Base-by-base conservation (phyloP, 2,888 invertebrate species). In the Dorcus hopei region DNA sequence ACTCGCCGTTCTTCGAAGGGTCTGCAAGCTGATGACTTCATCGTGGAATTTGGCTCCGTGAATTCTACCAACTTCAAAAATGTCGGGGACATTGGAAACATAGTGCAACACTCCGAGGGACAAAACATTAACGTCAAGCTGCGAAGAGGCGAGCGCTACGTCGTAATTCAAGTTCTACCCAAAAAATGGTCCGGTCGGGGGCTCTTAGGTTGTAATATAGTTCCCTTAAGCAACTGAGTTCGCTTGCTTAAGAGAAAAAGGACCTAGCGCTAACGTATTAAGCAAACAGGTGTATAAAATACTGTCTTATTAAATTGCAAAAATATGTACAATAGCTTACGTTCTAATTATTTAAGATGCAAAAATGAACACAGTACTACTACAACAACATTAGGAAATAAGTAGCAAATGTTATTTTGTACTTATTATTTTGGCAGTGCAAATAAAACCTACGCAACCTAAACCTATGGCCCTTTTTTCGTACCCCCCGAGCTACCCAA, bases 101-200 rank as follows among this genome's bases (percentile, higher is more conserved):
- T 93, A 39, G 91, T 92, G 2, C 80, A 84, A 42, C 81, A 85
- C 69, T 84, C 84, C 64, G 79, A 82, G 67, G 82, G 84, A 59
- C 80, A 80, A 63, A 74, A 78, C 49, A 70, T 87, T 19, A 70
- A 77, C 52, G 71, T 87, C 1, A 83, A 81, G 71, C 72, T 86
- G 2, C 80, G 81, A 68, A 79, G 90, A 40, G 82, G 78, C 5
- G 75, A 76, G 1, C 76, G 81, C 43, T 73, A 82, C 6, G 65
- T 86, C 7, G 81, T 82, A 54, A 68, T 91, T 43, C 80, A 82
- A 3, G 78, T 94, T 51, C 84, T 85, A 9, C 93, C 93, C 0
- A 83, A 85, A 64, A 83, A 83, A 8, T 94, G 93, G 94, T 80
- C 80, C 61, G 93, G 93, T 51, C 86, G 87, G 57, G 92, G 92